Base-by-base conservation (phyloP, 2,113 vertebrate genomes). In the Natator depressus region DNA sequence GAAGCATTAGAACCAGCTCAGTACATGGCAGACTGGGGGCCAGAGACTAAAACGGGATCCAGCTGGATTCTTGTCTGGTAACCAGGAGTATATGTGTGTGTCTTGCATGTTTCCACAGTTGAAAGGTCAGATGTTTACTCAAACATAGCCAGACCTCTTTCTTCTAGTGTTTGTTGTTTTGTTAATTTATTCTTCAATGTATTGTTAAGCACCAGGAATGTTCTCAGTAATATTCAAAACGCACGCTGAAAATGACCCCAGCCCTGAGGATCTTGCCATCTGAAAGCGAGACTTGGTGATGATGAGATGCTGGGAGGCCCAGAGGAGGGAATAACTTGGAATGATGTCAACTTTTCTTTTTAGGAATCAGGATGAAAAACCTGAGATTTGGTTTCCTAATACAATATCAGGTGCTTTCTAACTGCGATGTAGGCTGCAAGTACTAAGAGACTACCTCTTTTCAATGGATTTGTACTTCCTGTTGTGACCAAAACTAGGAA, bases 1-100 rank as follows among this genome's bases (percentile, higher is more conserved):
- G 35, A 1, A 0, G 95, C 84, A 72, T 12, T 93, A 20, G 31
- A 53, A 75, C 5, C 35, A 31, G 8, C 5, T 6, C 0, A 0
- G 35, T 82, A 72, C 76, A 0, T 79, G 59, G 9, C 17, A 94
- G 80, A 47, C 29, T 16, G 57, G 65, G 38, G 50, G 80, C 42
- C 6, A 5, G 0, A n/a, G 16, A 69, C 62, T 69, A n/a, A n/a
- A 31, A 1, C 19, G 16, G 46, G 14, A 54, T 50, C 90, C 80
- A 35, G 69, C 47, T 0, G 0, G 59, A 69, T 80, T 95, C 27
- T 31, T 20, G 13, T 27, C 46, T 0, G 8, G 42, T 4, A 46
- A 10, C 17, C 35, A 17, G 62, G 35, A 65, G 22, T 22, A 20
- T 8, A 2, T 88, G 8, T 31, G 29, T 42, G 16, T 69, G 59